Conservation (phyloP, 1,140 invertebrate genomes). For the Euglossa dilemma region DNA sequence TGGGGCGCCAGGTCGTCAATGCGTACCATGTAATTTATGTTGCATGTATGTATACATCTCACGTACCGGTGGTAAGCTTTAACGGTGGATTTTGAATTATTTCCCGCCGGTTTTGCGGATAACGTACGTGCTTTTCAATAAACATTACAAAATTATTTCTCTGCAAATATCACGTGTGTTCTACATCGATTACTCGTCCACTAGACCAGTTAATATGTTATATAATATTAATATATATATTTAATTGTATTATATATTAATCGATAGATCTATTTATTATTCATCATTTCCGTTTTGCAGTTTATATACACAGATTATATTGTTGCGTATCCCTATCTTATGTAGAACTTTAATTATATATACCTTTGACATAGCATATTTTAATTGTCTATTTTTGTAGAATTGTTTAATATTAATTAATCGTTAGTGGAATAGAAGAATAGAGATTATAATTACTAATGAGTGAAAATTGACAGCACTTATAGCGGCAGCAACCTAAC, state of each 20-base stretch:
- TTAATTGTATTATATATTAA: too few relatives aligned
- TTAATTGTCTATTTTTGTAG: too few relatives aligned
- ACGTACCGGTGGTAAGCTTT: constrained; percentile 39
- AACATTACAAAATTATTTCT: not conserved
- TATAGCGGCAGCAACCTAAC: constrained; percentile 35
- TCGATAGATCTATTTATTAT: too few relatives aligned
- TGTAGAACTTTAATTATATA: not conserved
- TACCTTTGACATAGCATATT: too few relatives aligned
- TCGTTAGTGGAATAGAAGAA: not conserved
- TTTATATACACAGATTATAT: too few relatives aligned
- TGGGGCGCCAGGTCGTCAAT: constrained; percentile 67
- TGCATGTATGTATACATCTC: constrained; percentile 50
- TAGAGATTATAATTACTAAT: not conserved
- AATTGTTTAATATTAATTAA: not conserved
- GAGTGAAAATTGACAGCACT: constrained; percentile 28
- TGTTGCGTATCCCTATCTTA: too few relatives aligned
- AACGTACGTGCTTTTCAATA: not conserved
- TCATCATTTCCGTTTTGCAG: too few relatives aligned
- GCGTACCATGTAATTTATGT: constrained; percentile 70
- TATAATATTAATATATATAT: too few relatives aligned
- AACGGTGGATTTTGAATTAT: constrained; percentile 42
- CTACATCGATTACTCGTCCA: too few relatives aligned
- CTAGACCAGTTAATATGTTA: too few relatives aligned
- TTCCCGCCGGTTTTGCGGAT: constrained; percentile 21
- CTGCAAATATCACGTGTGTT: not conserved